These are phyloP conservation scores for Siniperca obscura DNA, from an alignment of 2,797 vertebrate genomes.

Conservation along the genomic window DNA sequence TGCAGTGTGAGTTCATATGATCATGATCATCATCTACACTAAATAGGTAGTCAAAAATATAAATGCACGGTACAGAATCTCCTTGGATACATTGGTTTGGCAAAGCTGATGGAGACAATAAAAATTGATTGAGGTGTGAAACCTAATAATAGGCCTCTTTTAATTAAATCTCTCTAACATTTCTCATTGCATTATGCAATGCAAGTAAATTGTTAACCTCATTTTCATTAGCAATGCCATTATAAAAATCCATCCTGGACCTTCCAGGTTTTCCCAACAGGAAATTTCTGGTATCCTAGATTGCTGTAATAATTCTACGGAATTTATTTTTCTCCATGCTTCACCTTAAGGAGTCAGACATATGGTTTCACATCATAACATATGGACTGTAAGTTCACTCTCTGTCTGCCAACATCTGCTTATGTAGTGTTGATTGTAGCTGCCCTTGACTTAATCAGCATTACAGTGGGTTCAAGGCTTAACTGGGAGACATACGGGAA, in stretches of 20 bases:
- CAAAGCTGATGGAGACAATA: slow-evolving; percentile 27
- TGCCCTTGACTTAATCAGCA: slow-evolving; percentile 9
- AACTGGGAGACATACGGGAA: slow-evolving; percentile 38
- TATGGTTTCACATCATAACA: neutral
- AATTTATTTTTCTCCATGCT: neutral
- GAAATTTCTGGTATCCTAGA: neutral
- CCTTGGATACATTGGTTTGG: slow-evolving; percentile 36
- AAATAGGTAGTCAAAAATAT: slow-evolving; percentile 2
- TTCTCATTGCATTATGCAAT: neutral
- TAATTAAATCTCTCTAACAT: slow-evolving; percentile 18
- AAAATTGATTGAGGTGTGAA: slow-evolving; percentile 34
- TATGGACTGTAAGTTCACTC: neutral
- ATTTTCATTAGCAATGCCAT: neutral
- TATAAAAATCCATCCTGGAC: neutral
- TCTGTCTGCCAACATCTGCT: slow-evolving; percentile 16
- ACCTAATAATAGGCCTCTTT: slow-evolving; percentile 15
- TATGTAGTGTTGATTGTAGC: slow-evolving; percentile 21
- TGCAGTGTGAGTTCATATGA: slow-evolving; percentile 19
- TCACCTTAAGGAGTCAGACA: neutral
- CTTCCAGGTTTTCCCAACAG: neutral
- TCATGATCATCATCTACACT: neutral
- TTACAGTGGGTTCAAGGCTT: neutral
- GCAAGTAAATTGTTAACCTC: neutral
- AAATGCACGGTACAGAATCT: slow-evolving; percentile 17
- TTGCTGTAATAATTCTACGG: neutral